Base-by-base conservation (phyloP, 1,140 invertebrate genomes). In the Campoletis sonorensis region DNA sequence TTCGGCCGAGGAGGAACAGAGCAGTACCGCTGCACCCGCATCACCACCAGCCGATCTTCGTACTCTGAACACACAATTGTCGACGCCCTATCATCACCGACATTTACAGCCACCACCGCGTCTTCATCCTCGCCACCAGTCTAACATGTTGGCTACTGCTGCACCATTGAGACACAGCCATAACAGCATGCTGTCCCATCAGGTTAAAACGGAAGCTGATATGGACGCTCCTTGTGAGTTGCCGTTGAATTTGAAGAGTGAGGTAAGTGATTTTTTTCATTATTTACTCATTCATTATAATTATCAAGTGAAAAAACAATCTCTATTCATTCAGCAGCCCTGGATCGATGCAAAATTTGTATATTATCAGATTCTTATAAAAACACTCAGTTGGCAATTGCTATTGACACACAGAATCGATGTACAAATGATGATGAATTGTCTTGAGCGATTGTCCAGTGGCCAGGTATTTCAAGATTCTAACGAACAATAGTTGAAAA, bases 1-100 rank as follows among this genome's bases (percentile, higher is more conserved):
- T 87, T 92, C 90, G 85, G 91, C 91, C 85, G 92, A 92, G 87
- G 92, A 92, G 88, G 92, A 92, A 89, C 91, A 92, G 88, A 91
- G 91, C 90, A 92, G 90, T 91, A 92, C 90, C 83, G 91, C 90
- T 90, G 91, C 91, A 70, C 90, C 91, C 85, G 91, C 91, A 86
- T 91, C 91, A 79, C 91, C 91, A 81, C 91, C 91, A 85, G 91
- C 91, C 85, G 90, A 92, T 88, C 89, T 92, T 81, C 91, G 91
- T 81, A 92, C 91, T 86, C 86, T 91, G 78, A 92, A 89, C 85
- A 92, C 90, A 72, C 90, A 91, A 85, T 87, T 92, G 81, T 92
- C 91, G 79, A 84, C 90, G 79, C 84, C 88, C 85, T 91, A 91
- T 88, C 90, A 91, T 79, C 89, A 90, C 75, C 90, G 90, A 70